A percentile compares a stretch with the other conserved stretches of the same genome.
These are phyloP conservation scores for Lithodes maja DNA, from an alignment of 2,888 invertebrate genomes.

Conservation along the genomic window DNA sequence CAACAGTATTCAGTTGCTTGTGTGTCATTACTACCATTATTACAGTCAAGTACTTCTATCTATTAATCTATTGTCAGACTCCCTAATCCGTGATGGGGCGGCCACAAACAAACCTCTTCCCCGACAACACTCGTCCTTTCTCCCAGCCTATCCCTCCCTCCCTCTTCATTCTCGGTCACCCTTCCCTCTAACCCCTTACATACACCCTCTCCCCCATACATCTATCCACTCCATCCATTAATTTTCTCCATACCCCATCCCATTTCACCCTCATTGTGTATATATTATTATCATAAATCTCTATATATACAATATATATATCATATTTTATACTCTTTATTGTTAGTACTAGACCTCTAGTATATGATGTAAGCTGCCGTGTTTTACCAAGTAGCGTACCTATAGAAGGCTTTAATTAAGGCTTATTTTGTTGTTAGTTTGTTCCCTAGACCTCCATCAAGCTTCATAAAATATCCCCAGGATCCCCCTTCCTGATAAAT, in stretches of 20 bases:
- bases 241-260: background rate
- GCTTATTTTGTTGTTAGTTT: background rate
- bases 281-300: background rate
- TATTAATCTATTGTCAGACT: too few relatives aligned
- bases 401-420: background rate
- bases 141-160: background rate
- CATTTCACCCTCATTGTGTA: background rate
- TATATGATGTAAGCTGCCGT: background rate
- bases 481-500: background rate
- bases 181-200: background rate
- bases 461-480: too few relatives aligned
- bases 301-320: background rate
- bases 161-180: too few relatives aligned
- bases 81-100: too few relatives aligned
- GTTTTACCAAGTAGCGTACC: background rate
- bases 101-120: too few relatives aligned
- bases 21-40: too few relatives aligned
- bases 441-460: too few relatives aligned
- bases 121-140: too few relatives aligned
- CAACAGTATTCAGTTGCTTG: too few relatives aligned
- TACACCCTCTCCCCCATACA: background rate
- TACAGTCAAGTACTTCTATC: too few relatives aligned
- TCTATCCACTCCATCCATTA: background rate
- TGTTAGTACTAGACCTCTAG: background rate
- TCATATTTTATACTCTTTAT: background rate